Conservation (phyloP, 2,113 vertebrate species). For the Dasypus novemcinctus region DNA sequence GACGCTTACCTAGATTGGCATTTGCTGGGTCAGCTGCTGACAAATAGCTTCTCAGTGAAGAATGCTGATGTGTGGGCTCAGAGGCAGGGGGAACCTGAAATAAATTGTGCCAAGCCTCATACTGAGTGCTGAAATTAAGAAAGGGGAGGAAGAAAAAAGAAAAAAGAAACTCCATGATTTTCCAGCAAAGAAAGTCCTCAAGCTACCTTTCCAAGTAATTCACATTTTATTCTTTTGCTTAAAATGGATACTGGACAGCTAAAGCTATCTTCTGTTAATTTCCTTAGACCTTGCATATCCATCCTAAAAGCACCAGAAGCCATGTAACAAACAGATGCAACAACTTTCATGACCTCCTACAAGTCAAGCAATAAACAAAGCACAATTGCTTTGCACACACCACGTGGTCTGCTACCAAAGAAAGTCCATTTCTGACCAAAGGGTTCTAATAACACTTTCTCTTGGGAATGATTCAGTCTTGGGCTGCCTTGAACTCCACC, state of each 20-base stretch:
- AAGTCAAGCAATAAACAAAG: constrained; percentile 26
- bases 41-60: not conserved
- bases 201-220: not conserved
- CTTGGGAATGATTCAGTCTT: not conserved
- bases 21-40: not conserved
- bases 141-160: not conserved
- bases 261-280: constrained; percentile 50
- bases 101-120: constrained; percentile 17
- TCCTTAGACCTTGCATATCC: constrained; percentile 32
- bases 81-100: not conserved
- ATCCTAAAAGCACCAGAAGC: constrained; percentile 43
- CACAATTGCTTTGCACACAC: rapidly evolving
- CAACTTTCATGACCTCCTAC: constrained; percentile 19
- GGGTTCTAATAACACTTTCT: not conserved
- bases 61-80: not conserved
- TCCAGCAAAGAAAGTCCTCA: constrained; percentile 1
- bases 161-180: not conserved
- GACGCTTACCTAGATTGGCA: rapidly evolving
- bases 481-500: not conserved
- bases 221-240: not conserved
- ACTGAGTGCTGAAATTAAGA: not conserved
- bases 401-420: rapidly evolving
- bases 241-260: constrained; percentile 13
- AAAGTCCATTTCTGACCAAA: not conserved
- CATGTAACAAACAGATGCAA: not conserved